These are phyloP conservation scores for Chloromyia formosa DNA, from an alignment of 2,888 invertebrate species.

Conservation along the genomic window DNA sequence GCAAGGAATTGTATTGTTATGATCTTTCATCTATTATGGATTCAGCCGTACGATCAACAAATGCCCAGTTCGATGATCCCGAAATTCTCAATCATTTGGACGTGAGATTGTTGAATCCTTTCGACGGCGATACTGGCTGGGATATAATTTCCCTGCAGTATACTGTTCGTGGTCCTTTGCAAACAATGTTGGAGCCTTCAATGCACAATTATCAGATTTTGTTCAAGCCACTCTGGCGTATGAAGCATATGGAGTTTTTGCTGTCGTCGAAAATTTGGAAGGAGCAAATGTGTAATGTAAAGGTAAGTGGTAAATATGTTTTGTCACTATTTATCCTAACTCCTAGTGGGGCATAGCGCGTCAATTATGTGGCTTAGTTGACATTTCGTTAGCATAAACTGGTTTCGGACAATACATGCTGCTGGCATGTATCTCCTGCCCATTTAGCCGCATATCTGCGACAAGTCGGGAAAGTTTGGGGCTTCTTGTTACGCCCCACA, in stretches of 20 bases:
- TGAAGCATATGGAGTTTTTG: constrained; percentile 64
- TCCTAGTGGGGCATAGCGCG: too few species aligned
- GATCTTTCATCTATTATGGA: constrained; percentile 87
- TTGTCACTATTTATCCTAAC: too few species aligned
- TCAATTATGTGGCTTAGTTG: too few species aligned
- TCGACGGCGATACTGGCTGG: constrained; percentile 62
- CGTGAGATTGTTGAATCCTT: constrained; percentile 72
- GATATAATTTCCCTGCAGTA: constrained; percentile 63
- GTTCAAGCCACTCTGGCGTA: constrained; percentile 63
- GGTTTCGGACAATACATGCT: too few species aligned
- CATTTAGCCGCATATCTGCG: too few species aligned
- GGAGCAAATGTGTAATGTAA: constrained; percentile 62
- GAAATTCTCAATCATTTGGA: constrained; percentile 90
- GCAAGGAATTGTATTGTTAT: constrained; percentile 85
- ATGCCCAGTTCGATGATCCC: constrained; percentile 91
- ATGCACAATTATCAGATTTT: constrained; percentile 62
- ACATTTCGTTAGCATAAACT: too few species aligned
- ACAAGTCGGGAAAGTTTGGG: too few species aligned
- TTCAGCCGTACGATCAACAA: constrained; percentile 87
- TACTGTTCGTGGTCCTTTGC: constrained; percentile 61
- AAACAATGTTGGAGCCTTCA: constrained; percentile 63
- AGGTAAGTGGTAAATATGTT: constrained; percentile 57
- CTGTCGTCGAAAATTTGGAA: constrained; percentile 64
- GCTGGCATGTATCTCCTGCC: too few species aligned
- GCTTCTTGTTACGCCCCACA: too few species aligned